Base-by-base conservation (phyloP, 2,113 vertebrate species). In the Siniperca chuatsi region DNA sequence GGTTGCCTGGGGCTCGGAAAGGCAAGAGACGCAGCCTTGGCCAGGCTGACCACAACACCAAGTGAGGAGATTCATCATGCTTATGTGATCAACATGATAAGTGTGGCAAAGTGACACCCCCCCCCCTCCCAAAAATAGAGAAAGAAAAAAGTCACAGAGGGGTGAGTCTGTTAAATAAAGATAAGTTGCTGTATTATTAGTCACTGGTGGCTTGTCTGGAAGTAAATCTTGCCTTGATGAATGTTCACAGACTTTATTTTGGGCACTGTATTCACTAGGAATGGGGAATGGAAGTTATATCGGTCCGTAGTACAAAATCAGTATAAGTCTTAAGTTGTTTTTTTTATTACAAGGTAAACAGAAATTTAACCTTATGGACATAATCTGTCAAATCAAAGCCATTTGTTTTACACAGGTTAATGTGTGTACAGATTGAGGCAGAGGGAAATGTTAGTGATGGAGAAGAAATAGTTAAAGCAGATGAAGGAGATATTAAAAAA, bases 1-100 rank as follows among this genome's bases (percentile, higher is more conserved):
- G 90, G 79, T 62, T 77, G 85, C 95, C 94, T 65, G 67, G 57
- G 94, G 95, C 93, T 81, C 77, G 64, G 62, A 67, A 78, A 81
- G 74, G 65, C 87, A 76, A 78, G 83, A 83, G 69, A 88, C 42
- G 12, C 72, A 78, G 35, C 46, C 60, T 82, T 84, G 74, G 91
- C 85, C 42, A 37, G 65, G 29, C 73, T 85, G 82, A 86, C 82
- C 52, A 18, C 73, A 93, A 54, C 89, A 81, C 44, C 29, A 20
- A 88, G 70, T 21, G 57, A 87, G 66, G 87, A 87, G 58, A 95
- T 94, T 90, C 77, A 90, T 95, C 92, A 92, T 88, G 86, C 1
- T 78, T 86, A 89, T 94, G 90, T 91, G 90, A 91, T 86, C 82
- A 88, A 81, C 90, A 94, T 93, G 70, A 82, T 79, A 89, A 93